Evolutionary conservation across 1,140 invertebrate species (phyloP), one percentile per base, ranked within the genome.

Genomic region (Chionoecetes opilio): DNA sequence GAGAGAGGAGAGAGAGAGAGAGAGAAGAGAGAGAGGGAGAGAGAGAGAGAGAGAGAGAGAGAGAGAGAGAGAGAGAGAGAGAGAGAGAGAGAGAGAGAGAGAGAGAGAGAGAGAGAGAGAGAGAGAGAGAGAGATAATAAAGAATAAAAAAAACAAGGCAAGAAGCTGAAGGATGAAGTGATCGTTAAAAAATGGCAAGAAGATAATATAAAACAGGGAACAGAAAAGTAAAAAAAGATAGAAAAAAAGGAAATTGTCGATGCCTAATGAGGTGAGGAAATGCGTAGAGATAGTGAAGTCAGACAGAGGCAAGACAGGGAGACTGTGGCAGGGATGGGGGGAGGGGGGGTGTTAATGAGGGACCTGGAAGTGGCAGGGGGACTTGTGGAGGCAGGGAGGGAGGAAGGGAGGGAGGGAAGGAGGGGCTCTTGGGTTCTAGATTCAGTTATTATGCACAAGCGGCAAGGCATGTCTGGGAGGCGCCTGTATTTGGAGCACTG

Each of bases 101-200:
- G 85, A 86, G 85, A 86, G 84, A 86, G 84, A 86, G 84, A 86
- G 84, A 86, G 84, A 86, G 84, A 86, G 85, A 86, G 85, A 86
- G 85, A 86, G 85, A 86, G 85, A 86, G 85, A 86, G 85, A 46
- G 41, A 46, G 41, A 46, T 5, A 14, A 53, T 53, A 53, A 17
- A 53, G 11, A 53, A 0, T 17, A 53, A n/a, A n/a, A n/a, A n/a
- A n/a, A n/a, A n/a, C n/a, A n/a, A n/a, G n/a, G n/a, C n/a, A n/a
- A n/a, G n/a, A n/a, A n/a, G n/a, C n/a, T n/a, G n/a, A n/a, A n/a
- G n/a, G n/a, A n/a, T n/a, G n/a, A n/a, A n/a, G n/a, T n/a, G n/a
- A n/a, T n/a, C n/a, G n/a, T n/a, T n/a, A n/a, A 46, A 46, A 14
- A 46, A 46, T 46, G 5, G 5, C 41, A 5, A 46, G 14, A 46